Conservation (phyloP, 2,888 invertebrate genomes). For the Petrolisthes cinctipes region DNA sequence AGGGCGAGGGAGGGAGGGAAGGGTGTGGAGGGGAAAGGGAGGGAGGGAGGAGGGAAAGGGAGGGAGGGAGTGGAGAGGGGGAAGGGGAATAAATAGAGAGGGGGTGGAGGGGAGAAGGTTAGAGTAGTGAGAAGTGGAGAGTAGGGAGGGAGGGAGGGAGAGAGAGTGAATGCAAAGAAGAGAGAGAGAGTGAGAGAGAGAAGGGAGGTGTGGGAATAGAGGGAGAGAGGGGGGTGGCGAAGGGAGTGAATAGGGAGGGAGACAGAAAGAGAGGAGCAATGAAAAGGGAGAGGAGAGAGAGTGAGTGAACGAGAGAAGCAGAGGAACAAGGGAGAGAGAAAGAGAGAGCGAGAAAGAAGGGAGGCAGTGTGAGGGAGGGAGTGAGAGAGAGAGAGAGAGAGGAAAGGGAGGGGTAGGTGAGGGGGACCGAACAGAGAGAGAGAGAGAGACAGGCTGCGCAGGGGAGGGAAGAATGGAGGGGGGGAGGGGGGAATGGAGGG, state of each 20-base stretch:
- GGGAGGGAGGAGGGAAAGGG: not conserved
- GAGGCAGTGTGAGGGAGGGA: not conserved
- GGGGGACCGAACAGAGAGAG: not conserved
- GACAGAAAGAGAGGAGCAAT: slow-evolving; percentile 4
- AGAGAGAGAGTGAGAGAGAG: not conserved
- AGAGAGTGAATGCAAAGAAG: not conserved
- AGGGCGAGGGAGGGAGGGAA: not conserved
- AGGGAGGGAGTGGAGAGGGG: not conserved
- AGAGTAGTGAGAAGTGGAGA: not conserved
- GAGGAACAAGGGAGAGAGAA: not conserved
- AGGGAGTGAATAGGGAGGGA: not conserved
- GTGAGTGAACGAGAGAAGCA: not conserved
- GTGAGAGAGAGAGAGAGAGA: not conserved
- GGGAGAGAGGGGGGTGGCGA: not conserved
- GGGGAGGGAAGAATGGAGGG: not conserved
- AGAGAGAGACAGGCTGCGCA: slow-evolving; percentile 6
- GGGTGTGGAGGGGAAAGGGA: not conserved
- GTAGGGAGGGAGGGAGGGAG: slow-evolving; percentile 6
- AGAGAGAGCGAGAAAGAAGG: not conserved
- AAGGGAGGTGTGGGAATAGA: not conserved
- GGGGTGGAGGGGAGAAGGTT: not conserved
- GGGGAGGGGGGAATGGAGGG: not conserved
- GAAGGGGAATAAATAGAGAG: not conserved
- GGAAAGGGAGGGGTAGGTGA: not conserved
- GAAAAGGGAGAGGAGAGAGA: not conserved